Evolutionary conservation across 2,797 vertebrate species (phyloP).

Genomic region (Sebastolobus alascanus): DNA sequence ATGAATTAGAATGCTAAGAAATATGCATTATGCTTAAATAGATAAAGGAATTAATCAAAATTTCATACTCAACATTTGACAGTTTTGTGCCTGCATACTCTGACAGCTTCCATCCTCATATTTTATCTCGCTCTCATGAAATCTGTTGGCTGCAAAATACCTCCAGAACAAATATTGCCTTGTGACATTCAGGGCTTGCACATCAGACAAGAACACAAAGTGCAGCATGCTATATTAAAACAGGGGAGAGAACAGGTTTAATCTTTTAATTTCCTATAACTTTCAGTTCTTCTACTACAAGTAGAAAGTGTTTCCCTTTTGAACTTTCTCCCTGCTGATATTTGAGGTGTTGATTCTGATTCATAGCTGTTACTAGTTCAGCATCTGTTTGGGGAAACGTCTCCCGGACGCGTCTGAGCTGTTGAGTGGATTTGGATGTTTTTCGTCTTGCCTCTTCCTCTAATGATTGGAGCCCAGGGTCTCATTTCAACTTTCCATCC

Average conservation of each 20-base stretch:
- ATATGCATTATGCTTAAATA: neutral
- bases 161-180: slow-evolving; percentile 21
- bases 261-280: slow-evolving; percentile 31
- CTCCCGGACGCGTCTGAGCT: slow-evolving; percentile 52
- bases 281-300: slow-evolving; percentile 17
- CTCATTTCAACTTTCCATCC: slow-evolving; percentile 58
- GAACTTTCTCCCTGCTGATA: slow-evolving; percentile 43
- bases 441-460: slow-evolving; percentile 48
- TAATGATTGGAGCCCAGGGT: slow-evolving; percentile 69
- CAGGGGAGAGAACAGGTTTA: slow-evolving; percentile 18
- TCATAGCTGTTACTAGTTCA: slow-evolving; percentile 68
- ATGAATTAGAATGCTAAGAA: neutral
- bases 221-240: slow-evolving; percentile 19
- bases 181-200: slow-evolving; percentile 8
- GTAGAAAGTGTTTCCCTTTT: slow-evolving; percentile 47
- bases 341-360: slow-evolving; percentile 63
- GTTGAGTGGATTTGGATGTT: slow-evolving; percentile 75
- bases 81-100: slow-evolving; percentile 4
- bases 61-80: neutral
- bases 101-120: neutral
- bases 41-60: neutral
- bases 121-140: neutral
- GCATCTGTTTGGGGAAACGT: slow-evolving; percentile 60
- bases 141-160: neutral
- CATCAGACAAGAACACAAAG: slow-evolving; percentile 41